Conservation (phyloP, 2,888 invertebrate genomes). For the Cheilosia vulpina region DNA sequence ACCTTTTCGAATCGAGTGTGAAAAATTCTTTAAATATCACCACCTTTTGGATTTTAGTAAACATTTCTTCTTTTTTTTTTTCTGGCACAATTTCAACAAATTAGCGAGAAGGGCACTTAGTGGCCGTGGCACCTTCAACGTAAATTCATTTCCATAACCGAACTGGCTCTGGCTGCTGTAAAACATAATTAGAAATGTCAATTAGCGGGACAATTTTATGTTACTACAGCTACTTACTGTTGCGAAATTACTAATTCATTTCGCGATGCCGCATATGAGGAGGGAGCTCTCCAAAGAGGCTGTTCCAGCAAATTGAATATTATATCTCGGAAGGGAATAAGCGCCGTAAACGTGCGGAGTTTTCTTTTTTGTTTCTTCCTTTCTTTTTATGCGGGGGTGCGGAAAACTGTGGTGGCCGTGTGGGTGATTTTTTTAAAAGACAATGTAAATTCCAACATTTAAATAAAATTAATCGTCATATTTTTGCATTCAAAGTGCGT, state of each 20-base stretch:
- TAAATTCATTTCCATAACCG: conserved; percentile 16
- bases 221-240: conserved; percentile 26
- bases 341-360: not conserved
- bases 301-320: conserved; percentile 30
- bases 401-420: conserved; percentile 9
- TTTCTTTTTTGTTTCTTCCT: not conserved
- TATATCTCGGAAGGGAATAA: not conserved
- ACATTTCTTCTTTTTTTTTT: no score
- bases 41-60: not conserved
- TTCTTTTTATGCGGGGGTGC: not conserved
- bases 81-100: not conserved
- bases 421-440: conserved; percentile 24
- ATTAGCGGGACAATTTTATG: conserved; percentile 33
- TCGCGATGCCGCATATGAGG: no score
- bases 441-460: conserved; percentile 32
- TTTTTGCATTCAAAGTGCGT: conserved; percentile 23
- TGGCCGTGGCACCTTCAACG: not conserved
- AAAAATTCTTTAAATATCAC: not conserved
- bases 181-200: conserved; percentile 47
- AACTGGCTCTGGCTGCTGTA: conserved; percentile 6
- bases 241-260: conserved; percentile 11
- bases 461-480: conserved; percentile 51
- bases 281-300: not conserved
- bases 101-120: conserved; percentile 29
- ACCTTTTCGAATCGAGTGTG: conserved; percentile 12